A percentile compares a stretch with the other conserved stretches of the same genome.
These are phyloP conservation scores for Pocillopora verrucosa DNA, from an alignment of 64 coral and sea anemone species.

Conservation along the genomic window DNA sequence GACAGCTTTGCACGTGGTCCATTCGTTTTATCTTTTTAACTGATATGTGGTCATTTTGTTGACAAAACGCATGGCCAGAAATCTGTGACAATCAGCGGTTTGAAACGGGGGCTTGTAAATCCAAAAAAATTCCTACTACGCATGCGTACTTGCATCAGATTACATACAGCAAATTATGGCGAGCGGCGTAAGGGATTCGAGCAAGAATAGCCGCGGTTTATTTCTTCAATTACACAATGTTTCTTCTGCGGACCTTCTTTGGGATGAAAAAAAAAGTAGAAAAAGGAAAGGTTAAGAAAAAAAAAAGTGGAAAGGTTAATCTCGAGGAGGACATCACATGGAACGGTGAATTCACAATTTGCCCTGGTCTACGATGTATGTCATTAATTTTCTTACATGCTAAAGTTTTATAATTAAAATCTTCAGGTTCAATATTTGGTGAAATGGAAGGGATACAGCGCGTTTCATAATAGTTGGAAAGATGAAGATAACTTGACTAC, in stretches of 20 bases:
- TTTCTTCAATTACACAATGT: slow-evolving; percentile 6
- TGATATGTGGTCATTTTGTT: too few relatives aligned
- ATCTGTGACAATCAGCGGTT: background rate
- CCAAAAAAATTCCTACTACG: background rate
- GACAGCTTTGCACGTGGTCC: too few relatives aligned
- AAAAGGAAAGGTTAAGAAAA: background rate
- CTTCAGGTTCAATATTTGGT: background rate
- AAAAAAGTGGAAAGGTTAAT: background rate
- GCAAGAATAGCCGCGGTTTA: background rate
- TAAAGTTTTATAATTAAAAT: background rate
- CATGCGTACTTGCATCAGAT: background rate
- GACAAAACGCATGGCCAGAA: too few relatives aligned
- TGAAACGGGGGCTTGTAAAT: background rate
- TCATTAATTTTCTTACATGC: background rate
- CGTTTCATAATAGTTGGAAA: background rate
- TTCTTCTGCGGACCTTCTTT: background rate
- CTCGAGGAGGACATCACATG: background rate
- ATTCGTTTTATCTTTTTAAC: too few relatives aligned
- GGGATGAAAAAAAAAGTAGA: background rate
- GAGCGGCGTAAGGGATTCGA: background rate
- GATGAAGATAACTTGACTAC: background rate
- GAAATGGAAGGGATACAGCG: background rate
- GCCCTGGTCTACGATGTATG: background rate
- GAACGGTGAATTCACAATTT: background rate
- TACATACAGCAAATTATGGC: background rate